Evolutionary conservation across 2,888 invertebrate species (phyloP), one percentile per base, ranked within the genome.

Genomic region (Brachylomia viminalis): DNA sequence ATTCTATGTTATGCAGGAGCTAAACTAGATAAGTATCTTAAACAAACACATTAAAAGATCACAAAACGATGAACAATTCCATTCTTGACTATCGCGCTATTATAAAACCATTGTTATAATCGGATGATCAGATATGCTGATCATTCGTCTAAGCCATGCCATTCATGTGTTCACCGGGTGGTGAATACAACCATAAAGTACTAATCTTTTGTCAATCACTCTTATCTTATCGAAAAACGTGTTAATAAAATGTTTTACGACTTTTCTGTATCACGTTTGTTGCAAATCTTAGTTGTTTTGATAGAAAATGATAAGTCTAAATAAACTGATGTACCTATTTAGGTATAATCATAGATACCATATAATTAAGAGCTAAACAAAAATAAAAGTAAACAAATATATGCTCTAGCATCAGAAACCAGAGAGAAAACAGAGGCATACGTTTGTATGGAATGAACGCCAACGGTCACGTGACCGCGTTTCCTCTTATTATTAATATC

Each of bases 211-310:
- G 71, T 71, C 70, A 71, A 68, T 61, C 54, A 42, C 11, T 1
- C 23, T 38, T 71, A 82, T 84, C 81, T 84, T 74, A 84, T 82
- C 85, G 17, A 68, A 23, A 64, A 65, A 52, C 62, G 68, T 74
- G 82, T 75, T 70, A 56, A n/a, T 68, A 47, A 61, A 56, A 75
- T 69, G 52, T 27, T 47, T 70, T 52, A 56, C 42, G 59, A 45
- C 6, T 45, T 17, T 67, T 77, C 17, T 42, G 33, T 52, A 33
- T 67, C 38, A 84, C 33, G 54, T 64, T 56, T 66, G 58, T 7
- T 38, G 58, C 52, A 47, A 54, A 78, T 42, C 23, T 66, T 33
- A 1, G 33, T 17, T 13, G 1, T 27, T 71, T 59, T 49, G 10
- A 54, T 38, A 33, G 42, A 42, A 56, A 23, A 27, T 47, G 47